A percentile compares a stretch with the other conserved stretches of the same genome.
phyloP scores from a whole-genome alignment of 2,113 vertebrate genomes.

The Melospiza melodia region DNA sequence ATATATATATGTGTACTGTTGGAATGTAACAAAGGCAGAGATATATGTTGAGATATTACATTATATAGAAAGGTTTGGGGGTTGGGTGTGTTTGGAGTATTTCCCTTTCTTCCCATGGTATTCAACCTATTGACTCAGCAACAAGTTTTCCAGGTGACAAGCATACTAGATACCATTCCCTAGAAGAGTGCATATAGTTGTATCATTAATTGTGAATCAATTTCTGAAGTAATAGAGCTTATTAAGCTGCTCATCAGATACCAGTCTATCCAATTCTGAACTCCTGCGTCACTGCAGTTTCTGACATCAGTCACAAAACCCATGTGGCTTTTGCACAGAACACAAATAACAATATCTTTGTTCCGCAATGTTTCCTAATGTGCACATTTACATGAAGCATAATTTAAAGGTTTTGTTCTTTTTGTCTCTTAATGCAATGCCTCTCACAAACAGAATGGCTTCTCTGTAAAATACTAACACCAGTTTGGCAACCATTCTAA shows the following conservation, averaged over 20 bases:
- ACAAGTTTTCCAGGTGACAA: background rate
- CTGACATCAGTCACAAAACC: background rate
- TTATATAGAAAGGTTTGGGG: background rate
- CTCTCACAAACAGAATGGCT: background rate
- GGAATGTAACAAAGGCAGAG: background rate
- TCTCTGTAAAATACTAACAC: background rate
- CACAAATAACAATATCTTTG: background rate
- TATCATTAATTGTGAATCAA: background rate
- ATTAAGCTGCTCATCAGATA: background rate
- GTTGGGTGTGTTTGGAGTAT: background rate
- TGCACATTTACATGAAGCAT: background rate
- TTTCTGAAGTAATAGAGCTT: background rate
- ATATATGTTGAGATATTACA: background rate
- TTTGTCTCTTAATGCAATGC: background rate
- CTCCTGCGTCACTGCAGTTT: background rate
- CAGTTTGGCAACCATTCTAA: background rate
- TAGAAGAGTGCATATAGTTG: background rate
- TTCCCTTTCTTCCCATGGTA: background rate
- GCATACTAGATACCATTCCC: background rate
- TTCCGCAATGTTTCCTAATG: background rate
- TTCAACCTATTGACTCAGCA: background rate
- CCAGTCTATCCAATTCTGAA: background rate
- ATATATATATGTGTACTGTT: background rate
- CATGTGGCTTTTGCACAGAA: background rate
- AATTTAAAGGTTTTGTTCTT: background rate